Conservation (phyloP, 2,888 invertebrate species). For the Alloplasta piceator region DNA sequence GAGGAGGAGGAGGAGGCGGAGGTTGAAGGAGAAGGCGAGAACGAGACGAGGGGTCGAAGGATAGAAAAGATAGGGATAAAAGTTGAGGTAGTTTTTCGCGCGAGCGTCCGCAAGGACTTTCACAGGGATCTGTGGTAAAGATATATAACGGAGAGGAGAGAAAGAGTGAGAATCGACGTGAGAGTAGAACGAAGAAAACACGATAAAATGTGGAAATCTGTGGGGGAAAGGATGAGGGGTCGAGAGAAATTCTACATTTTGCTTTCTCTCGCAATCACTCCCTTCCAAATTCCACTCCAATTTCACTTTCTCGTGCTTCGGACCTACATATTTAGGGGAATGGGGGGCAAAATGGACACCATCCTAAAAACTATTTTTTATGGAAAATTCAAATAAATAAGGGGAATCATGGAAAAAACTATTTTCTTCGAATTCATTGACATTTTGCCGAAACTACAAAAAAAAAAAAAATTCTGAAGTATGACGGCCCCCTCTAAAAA, state of each 20-base stretch:
- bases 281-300: slow-evolving; percentile 46
- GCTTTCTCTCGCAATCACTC: slow-evolving; percentile 41
- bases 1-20: slow-evolving; percentile 31
- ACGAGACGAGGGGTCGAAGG: background rate
- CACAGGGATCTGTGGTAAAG: slow-evolving; percentile 39
- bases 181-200: slow-evolving; percentile 10
- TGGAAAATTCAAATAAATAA: too few relatives aligned
- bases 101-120: slow-evolving; percentile 35
- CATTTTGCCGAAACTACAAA: too few relatives aligned
- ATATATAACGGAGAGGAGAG: slow-evolving; percentile 27
- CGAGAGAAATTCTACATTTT: slow-evolving; percentile 51
- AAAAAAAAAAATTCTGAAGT: too few relatives aligned
- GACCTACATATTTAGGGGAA: too few relatives aligned
- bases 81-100: slow-evolving; percentile 56
- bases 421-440: too few relatives aligned
- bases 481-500: too few relatives aligned
- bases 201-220: background rate
- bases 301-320: slow-evolving; percentile 36
- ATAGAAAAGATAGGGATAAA: slow-evolving; percentile 29
- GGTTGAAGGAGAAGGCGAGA: background rate
- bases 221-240: slow-evolving; percentile 23
- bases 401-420: too few relatives aligned
- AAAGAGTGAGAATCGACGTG: slow-evolving; percentile 7
- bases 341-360: too few relatives aligned
- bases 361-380: too few relatives aligned